Conservation (phyloP, 2,113 vertebrate genomes). For the Peromyscus leucopus region DNA sequence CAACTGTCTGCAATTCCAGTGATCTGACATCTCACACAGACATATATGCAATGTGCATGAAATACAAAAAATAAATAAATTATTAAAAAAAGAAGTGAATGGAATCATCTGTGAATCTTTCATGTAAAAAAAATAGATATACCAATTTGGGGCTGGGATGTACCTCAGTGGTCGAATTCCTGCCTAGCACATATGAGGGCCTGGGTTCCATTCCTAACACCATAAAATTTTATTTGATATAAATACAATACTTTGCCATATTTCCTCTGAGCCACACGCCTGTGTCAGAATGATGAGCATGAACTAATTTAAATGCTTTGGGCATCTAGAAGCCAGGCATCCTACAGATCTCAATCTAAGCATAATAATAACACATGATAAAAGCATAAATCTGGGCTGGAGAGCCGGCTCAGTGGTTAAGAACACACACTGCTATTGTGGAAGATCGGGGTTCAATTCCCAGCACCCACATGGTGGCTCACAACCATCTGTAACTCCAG, state of each 20-base stretch:
- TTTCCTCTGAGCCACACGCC: not conserved
- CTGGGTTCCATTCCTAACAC: not conserved
- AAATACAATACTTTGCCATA: not conserved
- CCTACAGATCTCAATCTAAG: not conserved
- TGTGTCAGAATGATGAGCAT: not conserved
- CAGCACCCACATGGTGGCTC: not conserved
- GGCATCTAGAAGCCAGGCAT: not conserved
- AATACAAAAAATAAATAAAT: too few relatives aligned
- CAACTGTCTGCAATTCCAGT: too few relatives aligned
- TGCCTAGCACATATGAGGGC: not conserved
- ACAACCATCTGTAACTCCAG: not conserved
- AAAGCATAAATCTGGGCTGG: not conserved
- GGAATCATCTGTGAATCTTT: not conserved
- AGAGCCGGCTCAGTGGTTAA: not conserved
- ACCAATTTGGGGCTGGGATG: not conserved
- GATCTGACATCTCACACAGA: too few relatives aligned
- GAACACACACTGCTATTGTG: not conserved
- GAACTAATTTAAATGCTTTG: not conserved
- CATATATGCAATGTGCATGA: too few relatives aligned
- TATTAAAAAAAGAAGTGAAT: not conserved
- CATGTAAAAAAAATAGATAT: slow-evolving; percentile 18
- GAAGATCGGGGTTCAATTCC: not conserved
- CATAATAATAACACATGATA: not conserved
- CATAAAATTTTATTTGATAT: not conserved
- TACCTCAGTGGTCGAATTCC: not conserved